Percentiles rank a stretch among this genome's conserved stretches.
Evolutionary conservation across 1,140 invertebrate species (phyloP).

Genomic region (Bombus haemorrhoidalis): DNA sequence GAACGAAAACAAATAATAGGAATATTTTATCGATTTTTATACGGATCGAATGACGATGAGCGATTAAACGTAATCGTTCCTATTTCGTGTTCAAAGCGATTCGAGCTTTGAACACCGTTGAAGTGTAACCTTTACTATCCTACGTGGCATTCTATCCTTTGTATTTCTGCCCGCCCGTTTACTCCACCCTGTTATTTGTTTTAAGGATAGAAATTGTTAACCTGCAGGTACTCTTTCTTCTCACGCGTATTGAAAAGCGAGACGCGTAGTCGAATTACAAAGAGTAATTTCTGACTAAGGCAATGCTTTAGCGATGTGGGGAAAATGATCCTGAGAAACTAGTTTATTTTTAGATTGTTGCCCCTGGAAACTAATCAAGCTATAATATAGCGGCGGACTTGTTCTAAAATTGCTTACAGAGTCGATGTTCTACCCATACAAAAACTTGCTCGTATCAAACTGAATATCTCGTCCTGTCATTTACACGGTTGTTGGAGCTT

Average conservation of each 20-base stretch:
- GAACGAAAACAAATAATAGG: background rate
- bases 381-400: background rate
- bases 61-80: background rate
- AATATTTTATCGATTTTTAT: background rate
- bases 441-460: background rate
- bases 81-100: background rate
- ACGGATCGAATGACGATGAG: background rate
- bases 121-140: background rate
- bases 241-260: background rate
- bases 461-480: conserved; percentile 7
- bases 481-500: background rate
- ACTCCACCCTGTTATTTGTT: background rate
- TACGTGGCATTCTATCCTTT: background rate
- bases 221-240: background rate
- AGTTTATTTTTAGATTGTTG: background rate
- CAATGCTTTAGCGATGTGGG: background rate
- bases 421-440: background rate
- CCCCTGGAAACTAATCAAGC: background rate
- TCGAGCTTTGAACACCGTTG: background rate
- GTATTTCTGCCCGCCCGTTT: too few species aligned
- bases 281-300: background rate
- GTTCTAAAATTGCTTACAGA: conserved; percentile 4
- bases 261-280: background rate
- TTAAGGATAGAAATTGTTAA: background rate
- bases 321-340: background rate